Evolutionary conservation across 2,113 vertebrate genomes (phyloP).

Genomic region (Ceuthmochares aereus): DNA sequence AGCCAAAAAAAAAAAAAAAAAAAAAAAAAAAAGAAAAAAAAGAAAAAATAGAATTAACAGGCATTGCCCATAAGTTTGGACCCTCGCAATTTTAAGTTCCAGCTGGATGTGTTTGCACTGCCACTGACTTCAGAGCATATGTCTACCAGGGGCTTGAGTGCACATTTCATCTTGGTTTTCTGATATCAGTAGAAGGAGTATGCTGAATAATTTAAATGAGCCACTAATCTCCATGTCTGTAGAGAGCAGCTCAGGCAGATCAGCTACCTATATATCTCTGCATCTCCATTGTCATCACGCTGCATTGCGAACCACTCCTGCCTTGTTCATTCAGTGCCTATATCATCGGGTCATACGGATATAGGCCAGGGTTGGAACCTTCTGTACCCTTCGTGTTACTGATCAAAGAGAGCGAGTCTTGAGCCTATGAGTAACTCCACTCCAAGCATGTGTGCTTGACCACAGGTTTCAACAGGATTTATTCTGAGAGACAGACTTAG

Average conservation of each 20-base stretch:
- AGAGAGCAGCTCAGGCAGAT: neutral
- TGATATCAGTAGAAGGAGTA: neutral
- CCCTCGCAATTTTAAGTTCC: neutral
- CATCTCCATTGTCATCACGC: neutral
- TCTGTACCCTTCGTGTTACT: neutral
- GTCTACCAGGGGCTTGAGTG: neutral
- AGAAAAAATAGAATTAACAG: accelerated
- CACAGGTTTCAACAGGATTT: neutral
- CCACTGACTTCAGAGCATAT: neutral
- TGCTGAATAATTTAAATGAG: neutral
- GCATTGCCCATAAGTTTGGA: neutral
- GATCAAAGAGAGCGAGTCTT: neutral
- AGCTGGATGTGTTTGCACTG: neutral
- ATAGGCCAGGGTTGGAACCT: neutral
- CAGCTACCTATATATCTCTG: neutral
- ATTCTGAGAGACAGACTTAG: neutral
- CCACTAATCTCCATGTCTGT: neutral
- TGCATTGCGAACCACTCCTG: neutral
- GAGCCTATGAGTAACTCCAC: neutral
- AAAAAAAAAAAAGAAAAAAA: neutral
- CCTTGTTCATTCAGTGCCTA: neutral
- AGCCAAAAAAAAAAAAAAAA: neutral
- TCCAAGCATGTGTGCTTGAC: neutral
- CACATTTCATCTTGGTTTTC: neutral
- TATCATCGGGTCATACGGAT: neutral